Evolutionary conservation across 2,888 invertebrate species (phyloP).

Genomic region (Clanis bilineata): DNA sequence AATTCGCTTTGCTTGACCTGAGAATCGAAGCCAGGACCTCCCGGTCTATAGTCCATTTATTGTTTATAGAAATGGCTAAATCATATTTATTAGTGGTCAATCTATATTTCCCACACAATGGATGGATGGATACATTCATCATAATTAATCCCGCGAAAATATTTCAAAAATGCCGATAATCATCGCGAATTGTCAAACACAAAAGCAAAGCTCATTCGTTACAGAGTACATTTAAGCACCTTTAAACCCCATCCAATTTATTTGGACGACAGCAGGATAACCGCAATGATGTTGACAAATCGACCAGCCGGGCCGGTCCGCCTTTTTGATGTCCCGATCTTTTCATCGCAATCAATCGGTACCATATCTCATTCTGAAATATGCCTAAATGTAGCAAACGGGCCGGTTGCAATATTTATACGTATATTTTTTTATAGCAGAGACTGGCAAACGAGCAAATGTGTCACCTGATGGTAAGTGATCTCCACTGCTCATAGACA

Average conservation of each 20-base stretch:
- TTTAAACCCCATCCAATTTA: slow-evolving; percentile 71
- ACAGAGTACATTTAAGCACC: slow-evolving; percentile 41
- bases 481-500: too few relatives aligned
- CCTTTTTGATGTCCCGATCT: slow-evolving; percentile 75
- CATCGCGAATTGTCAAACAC: slow-evolving; percentile 21
- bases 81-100: too few relatives aligned
- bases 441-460: too few relatives aligned
- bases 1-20: too few relatives aligned
- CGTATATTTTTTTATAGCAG: not conserved
- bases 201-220: slow-evolving; percentile 33
- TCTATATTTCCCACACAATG: too few relatives aligned
- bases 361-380: slow-evolving; percentile 57
- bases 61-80: too few relatives aligned
- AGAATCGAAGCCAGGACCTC: too few relatives aligned
- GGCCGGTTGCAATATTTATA: not conserved
- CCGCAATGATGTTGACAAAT: slow-evolving; percentile 79
- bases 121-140: too few relatives aligned
- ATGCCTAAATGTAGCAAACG: not conserved
- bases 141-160: slow-evolving; percentile 18
- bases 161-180: not conserved
- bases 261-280: slow-evolving; percentile 55
- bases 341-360: slow-evolving; percentile 55
- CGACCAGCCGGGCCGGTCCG: slow-evolving; percentile 57
- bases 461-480: too few relatives aligned
- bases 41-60: too few relatives aligned